Percentiles rank a stretch among this genome's conserved stretches.
Evolutionary conservation across 2,888 invertebrate species (phyloP).

Genomic region (Abrostola triplasia): DNA sequence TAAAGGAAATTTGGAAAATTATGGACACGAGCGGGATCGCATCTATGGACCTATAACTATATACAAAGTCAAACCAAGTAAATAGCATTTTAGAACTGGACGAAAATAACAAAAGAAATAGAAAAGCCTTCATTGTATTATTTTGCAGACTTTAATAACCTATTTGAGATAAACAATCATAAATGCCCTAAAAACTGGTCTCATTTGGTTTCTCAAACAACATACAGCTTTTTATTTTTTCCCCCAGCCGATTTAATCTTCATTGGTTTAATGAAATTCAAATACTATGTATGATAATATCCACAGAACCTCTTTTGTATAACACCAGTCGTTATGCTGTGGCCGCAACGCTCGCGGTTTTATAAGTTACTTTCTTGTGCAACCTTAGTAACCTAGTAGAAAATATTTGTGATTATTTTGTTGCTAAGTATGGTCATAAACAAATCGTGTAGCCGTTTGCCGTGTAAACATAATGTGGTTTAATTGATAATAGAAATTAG

Average conservation of each 20-base stretch:
- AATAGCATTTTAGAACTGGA: too few relatives aligned
- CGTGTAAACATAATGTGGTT: too few relatives aligned
- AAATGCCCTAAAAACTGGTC: conserved; percentile 4
- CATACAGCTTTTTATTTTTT: conserved; percentile 27
- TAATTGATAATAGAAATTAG: too few relatives aligned
- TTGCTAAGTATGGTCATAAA: too few relatives aligned
- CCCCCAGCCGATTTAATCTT: conserved; percentile 52
- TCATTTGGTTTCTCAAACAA: conserved; percentile 20
- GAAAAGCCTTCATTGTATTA: not conserved
- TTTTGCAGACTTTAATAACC: not conserved
- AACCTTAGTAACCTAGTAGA: too few relatives aligned
- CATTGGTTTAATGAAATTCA: conserved; percentile 59
- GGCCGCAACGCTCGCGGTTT: conserved; percentile 21
- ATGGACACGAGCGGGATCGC: too few relatives aligned
- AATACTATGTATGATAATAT: conserved; percentile 58
- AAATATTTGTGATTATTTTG: too few relatives aligned
- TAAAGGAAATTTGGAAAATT: too few relatives aligned
- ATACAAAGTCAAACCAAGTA: too few relatives aligned
- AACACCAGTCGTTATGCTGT: conserved; percentile 40
- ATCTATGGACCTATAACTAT: too few relatives aligned
- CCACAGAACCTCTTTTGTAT: conserved; percentile 51
- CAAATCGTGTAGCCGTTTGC: too few relatives aligned
- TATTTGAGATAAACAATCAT: conserved; percentile 4
- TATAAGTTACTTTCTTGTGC: not conserved
- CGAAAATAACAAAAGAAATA: not conserved